A percentile compares a stretch with the other conserved stretches of the same genome.
These are phyloP conservation scores for Parnassius smintheus DNA, from an alignment of 2,888 invertebrate species.

Conservation along the genomic window DNA sequence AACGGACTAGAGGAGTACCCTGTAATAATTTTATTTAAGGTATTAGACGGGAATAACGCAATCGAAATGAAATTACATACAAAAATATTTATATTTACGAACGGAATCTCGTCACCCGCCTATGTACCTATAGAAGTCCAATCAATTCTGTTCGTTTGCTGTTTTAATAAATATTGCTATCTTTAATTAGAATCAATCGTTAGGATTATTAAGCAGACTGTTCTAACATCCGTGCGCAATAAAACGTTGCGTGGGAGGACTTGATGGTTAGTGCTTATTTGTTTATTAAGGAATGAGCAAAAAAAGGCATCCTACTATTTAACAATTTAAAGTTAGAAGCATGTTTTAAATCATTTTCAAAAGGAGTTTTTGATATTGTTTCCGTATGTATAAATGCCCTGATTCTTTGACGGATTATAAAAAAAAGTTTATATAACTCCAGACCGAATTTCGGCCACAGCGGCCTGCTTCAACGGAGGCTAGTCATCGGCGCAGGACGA, in stretches of 20 bases:
- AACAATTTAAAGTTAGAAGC: too few relatives aligned
- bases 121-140: conserved; percentile 53
- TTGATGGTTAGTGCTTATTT: conserved; percentile 57
- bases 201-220: conserved; percentile 64
- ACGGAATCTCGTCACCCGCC: conserved; percentile 40
- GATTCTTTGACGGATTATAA: too few relatives aligned
- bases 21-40: too few relatives aligned
- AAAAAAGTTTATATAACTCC: too few relatives aligned
- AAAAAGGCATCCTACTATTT: not conserved
- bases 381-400: too few relatives aligned
- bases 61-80: not conserved
- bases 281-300: conserved; percentile 68
- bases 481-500: too few relatives aligned
- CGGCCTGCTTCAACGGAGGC: too few relatives aligned
- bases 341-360: too few relatives aligned
- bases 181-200: conserved; percentile 80
- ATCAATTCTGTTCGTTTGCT: conserved; percentile 78
- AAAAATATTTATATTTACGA: conserved; percentile 44
- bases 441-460: too few relatives aligned
- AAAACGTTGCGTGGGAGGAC: conserved; percentile 55
- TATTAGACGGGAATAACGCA: too few relatives aligned
- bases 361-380: too few relatives aligned
- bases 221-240: conserved; percentile 64
- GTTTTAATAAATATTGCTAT: conserved; percentile 78
- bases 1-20: too few relatives aligned